phyloP scores from a whole-genome alignment of 2,797 vertebrate genomes.

The Rhinophrynus dorsalis region DNA sequence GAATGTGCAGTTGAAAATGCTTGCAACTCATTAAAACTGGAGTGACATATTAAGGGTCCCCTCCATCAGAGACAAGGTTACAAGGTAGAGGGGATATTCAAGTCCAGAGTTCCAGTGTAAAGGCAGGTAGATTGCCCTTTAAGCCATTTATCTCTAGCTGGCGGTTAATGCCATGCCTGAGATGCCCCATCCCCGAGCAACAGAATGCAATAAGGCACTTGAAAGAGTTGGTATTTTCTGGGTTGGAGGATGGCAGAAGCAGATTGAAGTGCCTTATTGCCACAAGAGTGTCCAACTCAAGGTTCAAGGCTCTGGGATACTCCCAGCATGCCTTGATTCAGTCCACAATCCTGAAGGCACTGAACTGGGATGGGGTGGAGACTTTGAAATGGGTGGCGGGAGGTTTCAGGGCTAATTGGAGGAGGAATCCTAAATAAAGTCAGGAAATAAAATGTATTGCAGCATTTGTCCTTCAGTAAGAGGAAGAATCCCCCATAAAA shows the following conservation, averaged over 20 bases:
- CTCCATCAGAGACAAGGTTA: conserved; percentile 6
- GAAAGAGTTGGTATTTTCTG: conserved; percentile 11
- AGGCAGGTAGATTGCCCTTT: conserved; percentile 13
- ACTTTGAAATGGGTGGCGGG: neutral
- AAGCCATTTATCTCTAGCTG: neutral
- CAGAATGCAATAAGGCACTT: conserved; percentile 47
- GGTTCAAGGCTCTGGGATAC: neutral
- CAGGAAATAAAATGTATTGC: neutral
- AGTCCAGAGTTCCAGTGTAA: conserved; percentile 12
- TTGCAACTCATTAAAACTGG: neutral
- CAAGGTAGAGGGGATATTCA: neutral
- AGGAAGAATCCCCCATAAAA: neutral
- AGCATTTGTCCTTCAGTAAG: conserved; percentile 35
- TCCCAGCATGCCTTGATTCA: conserved; percentile 1
- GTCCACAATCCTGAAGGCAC: conserved; percentile 37
- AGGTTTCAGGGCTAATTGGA: neutral
- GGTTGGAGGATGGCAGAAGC: conserved; percentile 32
- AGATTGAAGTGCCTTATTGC: conserved; percentile 29
- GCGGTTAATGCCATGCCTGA: conserved; percentile 8
- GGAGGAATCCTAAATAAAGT: neutral
- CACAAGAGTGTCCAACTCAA: conserved; percentile 12
- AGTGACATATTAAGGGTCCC: neutral
- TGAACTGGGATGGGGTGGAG: neutral
- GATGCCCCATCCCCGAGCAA: conserved; percentile 10
- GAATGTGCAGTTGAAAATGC: conserved; percentile 11